Percentiles rank a stretch among this genome's conserved stretches.
phyloP scores from a whole-genome alignment of 2,888 invertebrate genomes.

The Parochlus steinenii region DNA sequence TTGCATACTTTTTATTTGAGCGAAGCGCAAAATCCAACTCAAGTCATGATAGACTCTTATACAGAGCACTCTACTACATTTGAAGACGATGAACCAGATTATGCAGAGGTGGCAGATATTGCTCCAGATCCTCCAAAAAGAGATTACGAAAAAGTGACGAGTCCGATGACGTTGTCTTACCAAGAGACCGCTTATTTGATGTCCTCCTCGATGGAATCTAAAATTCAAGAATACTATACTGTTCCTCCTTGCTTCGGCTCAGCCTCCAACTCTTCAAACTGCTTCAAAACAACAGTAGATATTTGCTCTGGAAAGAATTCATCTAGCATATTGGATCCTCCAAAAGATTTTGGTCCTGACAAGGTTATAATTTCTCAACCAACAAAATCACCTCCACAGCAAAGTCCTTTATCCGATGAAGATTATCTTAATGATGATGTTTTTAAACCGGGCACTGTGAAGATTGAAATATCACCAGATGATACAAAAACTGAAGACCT shows the following conservation, averaged over 20 bases:
- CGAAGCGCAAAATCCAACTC: constrained; percentile 60
- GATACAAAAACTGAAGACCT: constrained; percentile 30
- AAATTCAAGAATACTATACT: too few relatives aligned
- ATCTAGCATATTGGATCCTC: not conserved
- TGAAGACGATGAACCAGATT: constrained; percentile 44
- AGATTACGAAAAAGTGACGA: constrained; percentile 15
- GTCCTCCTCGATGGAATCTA: constrained; percentile 22
- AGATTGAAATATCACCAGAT: constrained; percentile 39
- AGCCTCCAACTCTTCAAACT: constrained; percentile 14
- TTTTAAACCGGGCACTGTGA: constrained; percentile 39
- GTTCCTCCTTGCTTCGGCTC: constrained; percentile 10
- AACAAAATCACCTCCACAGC: constrained; percentile 37
- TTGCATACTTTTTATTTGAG: constrained; percentile 66
- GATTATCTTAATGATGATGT: constrained; percentile 41
- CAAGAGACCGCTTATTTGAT: constrained; percentile 28
- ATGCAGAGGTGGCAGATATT: constrained; percentile 22
- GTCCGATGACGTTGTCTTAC: constrained; percentile 23
- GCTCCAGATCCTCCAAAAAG: constrained; percentile 14
- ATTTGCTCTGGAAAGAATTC: constrained; percentile 7
- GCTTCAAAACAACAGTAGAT: constrained; percentile 24
- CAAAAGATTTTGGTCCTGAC: constrained; percentile 19
- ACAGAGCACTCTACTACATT: constrained; percentile 41
- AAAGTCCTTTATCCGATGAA: constrained; percentile 43
- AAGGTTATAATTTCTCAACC: constrained; percentile 44
- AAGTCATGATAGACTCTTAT: constrained; percentile 55